phyloP scores from a whole-genome alignment of 2,113 vertebrate genomes.

The Notothenia rossii region DNA sequence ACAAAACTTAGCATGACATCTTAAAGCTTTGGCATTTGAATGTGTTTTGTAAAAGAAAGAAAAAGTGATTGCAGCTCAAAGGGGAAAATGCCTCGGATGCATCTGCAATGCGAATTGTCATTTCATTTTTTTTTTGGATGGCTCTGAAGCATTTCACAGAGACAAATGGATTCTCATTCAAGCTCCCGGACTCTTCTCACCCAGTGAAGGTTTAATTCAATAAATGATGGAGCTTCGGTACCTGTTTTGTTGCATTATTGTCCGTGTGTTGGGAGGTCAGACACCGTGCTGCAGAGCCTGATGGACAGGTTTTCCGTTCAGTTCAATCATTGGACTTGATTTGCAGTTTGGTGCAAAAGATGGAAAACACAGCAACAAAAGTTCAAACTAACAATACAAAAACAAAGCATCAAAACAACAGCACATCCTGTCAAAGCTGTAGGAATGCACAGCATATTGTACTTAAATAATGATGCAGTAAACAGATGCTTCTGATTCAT shows the following conservation, averaged over 20 bases:
- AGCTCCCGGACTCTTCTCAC: constrained; percentile 3
- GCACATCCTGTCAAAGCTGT: constrained; percentile 30
- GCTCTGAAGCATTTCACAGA: constrained; percentile 38
- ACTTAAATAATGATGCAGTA: constrained; percentile 16
- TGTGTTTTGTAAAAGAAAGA: constrained; percentile 33
- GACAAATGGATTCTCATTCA: constrained; percentile 29
- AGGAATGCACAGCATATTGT: not conserved
- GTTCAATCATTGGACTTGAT: too few species aligned
- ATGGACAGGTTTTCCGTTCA: not conserved
- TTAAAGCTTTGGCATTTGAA: constrained; percentile 27
- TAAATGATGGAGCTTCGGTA: not conserved
- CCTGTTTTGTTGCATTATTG: not conserved
- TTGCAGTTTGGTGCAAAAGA: too few species aligned
- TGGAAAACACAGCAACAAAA: too few species aligned
- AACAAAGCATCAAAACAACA: constrained; percentile 1
- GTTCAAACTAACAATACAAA: too few species aligned
- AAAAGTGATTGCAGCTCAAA: constrained; percentile 2
- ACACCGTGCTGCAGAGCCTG: constrained; percentile 7
- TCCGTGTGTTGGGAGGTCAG: constrained; percentile 1
- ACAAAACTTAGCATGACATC: constrained; percentile 21
- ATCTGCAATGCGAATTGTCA: constrained; percentile 13
- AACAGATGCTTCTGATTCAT: constrained; percentile 39
- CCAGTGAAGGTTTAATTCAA: constrained; percentile 6
- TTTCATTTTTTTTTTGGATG: constrained; percentile 28
- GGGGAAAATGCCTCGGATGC: constrained; percentile 6